These are phyloP conservation scores for Theodoxus fluviatilis DNA, from an alignment of 2,888 invertebrate genomes.

Conservation along the genomic window DNA sequence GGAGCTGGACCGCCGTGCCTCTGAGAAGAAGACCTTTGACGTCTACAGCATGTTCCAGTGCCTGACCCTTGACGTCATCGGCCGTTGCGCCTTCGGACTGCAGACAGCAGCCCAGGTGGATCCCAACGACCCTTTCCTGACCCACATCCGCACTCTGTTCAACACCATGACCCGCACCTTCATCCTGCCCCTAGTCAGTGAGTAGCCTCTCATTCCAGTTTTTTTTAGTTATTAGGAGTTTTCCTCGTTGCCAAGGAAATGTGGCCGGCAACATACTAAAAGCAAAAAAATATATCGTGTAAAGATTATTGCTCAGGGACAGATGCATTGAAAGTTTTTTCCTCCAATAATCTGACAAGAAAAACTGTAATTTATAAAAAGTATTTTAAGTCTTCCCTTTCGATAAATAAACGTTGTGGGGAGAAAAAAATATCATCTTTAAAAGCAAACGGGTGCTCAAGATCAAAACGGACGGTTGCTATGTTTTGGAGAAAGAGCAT, in stretches of 20 bases:
- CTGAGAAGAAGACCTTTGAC: slow-evolving; percentile 56
- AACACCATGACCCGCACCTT: slow-evolving; percentile 46
- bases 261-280: too few relatives aligned
- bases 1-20: slow-evolving; percentile 50
- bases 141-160: slow-evolving; percentile 52
- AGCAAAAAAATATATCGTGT: too few relatives aligned
- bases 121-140: slow-evolving; percentile 63
- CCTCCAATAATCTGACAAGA: too few relatives aligned
- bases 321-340: too few relatives aligned
- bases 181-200: slow-evolving; percentile 55
- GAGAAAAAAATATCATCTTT: too few relatives aligned
- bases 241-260: not conserved
- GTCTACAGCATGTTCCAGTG: slow-evolving; percentile 66
- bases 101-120: slow-evolving; percentile 65
- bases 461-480: too few relatives aligned
- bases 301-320: too few relatives aligned
- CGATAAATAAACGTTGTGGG: too few relatives aligned
- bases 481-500: too few relatives aligned
- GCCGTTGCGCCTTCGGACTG: slow-evolving; percentile 68
- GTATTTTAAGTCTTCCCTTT: too few relatives aligned
- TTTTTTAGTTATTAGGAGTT: not conserved
- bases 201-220: slow-evolving; percentile 32
- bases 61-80: slow-evolving; percentile 68
- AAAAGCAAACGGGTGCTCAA: too few relatives aligned
- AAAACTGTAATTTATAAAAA: too few relatives aligned